These are phyloP conservation scores for Cynodonichthys magdalenae DNA, from an alignment of 2,797 vertebrate genomes.

Conservation along the genomic window DNA sequence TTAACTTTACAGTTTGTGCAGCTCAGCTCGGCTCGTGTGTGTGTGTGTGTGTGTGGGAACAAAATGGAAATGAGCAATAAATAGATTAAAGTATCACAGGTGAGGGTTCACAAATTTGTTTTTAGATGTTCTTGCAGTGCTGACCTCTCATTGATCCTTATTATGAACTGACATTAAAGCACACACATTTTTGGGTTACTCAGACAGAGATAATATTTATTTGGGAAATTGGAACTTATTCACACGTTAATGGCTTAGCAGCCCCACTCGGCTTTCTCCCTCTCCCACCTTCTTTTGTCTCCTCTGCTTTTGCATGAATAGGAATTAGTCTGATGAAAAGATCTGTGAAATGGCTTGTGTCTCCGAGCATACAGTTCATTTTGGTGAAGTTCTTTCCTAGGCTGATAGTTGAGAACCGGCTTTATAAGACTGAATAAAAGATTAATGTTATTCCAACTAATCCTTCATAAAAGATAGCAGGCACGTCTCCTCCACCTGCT, in stretches of 20 bases:
- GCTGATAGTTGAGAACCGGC: constrained; percentile 29
- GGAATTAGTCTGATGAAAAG: constrained; percentile 53
- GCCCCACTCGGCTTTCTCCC: constrained; percentile 39
- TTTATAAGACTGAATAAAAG: constrained; percentile 54
- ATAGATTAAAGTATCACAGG: constrained; percentile 61
- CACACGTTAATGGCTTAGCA: constrained; percentile 76
- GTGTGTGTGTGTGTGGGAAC: not conserved
- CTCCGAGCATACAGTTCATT: constrained; percentile 18
- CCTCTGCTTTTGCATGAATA: constrained; percentile 43
- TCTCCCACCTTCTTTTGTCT: constrained; percentile 28
- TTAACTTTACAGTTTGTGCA: constrained; percentile 41
- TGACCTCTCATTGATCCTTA: constrained; percentile 73
- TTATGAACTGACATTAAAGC: constrained; percentile 74
- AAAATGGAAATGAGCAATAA: constrained; percentile 43
- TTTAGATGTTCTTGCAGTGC: constrained; percentile 53
- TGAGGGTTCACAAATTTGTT: constrained; percentile 50
- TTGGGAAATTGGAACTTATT: constrained; percentile 84
- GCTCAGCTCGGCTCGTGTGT: constrained; percentile 37
- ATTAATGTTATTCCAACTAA: constrained; percentile 47
- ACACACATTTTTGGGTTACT: constrained; percentile 72
- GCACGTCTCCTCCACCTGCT: constrained; percentile 23
- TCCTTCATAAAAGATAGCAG: constrained; percentile 41
- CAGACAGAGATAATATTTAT: constrained; percentile 84
- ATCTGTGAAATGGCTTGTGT: constrained; percentile 32
- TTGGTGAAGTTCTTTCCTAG: constrained; percentile 19